A percentile compares a stretch with the other conserved stretches of the same genome.
Conservation (phyloP, 2,113 vertebrate species). For the Seriola quinqueradiata region DNA sequence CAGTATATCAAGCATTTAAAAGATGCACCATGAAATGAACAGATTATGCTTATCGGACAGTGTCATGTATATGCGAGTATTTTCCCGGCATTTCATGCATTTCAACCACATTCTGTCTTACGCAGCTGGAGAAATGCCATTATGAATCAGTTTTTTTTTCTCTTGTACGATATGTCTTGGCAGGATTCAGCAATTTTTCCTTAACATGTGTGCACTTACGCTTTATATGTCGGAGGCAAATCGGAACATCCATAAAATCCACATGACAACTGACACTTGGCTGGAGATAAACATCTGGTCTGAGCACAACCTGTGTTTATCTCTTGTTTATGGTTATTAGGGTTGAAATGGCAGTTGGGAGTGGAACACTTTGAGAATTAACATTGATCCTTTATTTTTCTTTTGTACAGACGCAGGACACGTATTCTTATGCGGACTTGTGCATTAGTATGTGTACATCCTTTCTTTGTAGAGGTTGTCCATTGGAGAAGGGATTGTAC, state of each 20-base stretch:
- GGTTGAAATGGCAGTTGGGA: conserved; percentile 19
- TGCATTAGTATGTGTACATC: neutral
- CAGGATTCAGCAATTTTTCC: conserved; percentile 52
- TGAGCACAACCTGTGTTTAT: conserved; percentile 40
- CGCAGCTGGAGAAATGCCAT: conserved; percentile 61
- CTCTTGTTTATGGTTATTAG: conserved; percentile 50
- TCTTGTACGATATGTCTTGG: conserved; percentile 30
- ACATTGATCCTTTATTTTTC: conserved; percentile 20
- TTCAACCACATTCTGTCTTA: conserved; percentile 62
- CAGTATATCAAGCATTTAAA: conserved; percentile 33
- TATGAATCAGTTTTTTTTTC: conserved; percentile 19
- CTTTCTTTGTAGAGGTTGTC: conserved; percentile 21
- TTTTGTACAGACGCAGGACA: neutral
- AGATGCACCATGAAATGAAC: conserved; percentile 38
- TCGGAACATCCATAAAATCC: conserved; percentile 61
- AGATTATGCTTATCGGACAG: conserved; percentile 35
- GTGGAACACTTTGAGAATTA: conserved; percentile 9
- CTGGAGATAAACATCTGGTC: conserved; percentile 60
- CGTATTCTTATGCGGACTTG: neutral
- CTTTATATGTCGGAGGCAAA: conserved; percentile 57
- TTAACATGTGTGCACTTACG: conserved; percentile 53
- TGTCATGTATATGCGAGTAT: conserved; percentile 19
- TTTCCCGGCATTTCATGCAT: conserved; percentile 35
- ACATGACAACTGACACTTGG: conserved; percentile 64
- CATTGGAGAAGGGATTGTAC: conserved; percentile 19